Base-by-base conservation (phyloP, 2,888 invertebrate genomes). In the Drosophila dives region DNA sequence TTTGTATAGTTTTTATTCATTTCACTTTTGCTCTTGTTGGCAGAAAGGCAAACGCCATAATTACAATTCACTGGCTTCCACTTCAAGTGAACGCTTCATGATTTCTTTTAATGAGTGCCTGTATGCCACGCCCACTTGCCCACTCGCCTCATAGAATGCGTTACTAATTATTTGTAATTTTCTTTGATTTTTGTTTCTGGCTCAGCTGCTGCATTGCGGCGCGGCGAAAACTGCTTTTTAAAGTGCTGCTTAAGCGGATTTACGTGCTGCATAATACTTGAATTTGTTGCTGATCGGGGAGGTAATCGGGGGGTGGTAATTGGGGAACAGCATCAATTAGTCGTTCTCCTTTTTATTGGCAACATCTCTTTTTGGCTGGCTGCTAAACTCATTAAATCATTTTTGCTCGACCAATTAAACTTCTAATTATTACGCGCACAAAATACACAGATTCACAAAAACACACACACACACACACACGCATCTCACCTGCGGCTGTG, bases 111-210 rank as follows among this genome's bases (percentile, higher is more conserved):
- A 87, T 83, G 87, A 89, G 83, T 70, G 67, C 58, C 70, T 45
- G 49, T 54, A 20, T 38, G 55, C 29, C 66, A 59, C 63, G 71
- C 62, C 58, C 26, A 42, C 36, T 68, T 65, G 64, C 56, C 29
- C 29, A 29, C 29, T 29, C 6, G 5, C 5, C 29, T 60, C 60
- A 42, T 59, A 53, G 71, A 71, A 71, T 80, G 76, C 72, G 75
- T 80, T 80, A 71, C 75, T 80, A 86, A 89, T 86, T 89, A 87
- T 80, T 81, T 85, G 76, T 72, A 89, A 89, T 87, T 85, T 80
- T 58, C 81, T 80, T 89, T 86, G 86, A 86, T 83, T 85, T 79
- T 69, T 66, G 40, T 12, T 12, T 40, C 8, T 5, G 32, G 40
- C 20, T 12, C 48, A 34, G 17, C 40, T 17, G 7, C 11, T 50